Percentiles rank a stretch among this genome's conserved stretches.
Conservation (phyloP, 2,797 vertebrate species). For the Tragopan temminckii region DNA sequence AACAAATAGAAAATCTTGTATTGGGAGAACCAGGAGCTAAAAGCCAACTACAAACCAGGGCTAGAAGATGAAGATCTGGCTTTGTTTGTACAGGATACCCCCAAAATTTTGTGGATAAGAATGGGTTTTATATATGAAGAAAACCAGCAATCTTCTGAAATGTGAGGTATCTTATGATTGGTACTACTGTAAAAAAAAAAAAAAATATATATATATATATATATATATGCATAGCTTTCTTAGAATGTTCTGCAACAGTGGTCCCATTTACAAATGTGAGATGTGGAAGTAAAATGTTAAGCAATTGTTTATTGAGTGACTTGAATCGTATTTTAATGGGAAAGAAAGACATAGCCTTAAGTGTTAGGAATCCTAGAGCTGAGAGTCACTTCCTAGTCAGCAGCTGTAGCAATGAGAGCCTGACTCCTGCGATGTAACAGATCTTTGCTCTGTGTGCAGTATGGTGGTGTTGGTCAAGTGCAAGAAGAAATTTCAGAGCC, state of each 20-base stretch:
- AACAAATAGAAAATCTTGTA: neutral
- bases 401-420: neutral
- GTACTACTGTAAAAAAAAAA: neutral
- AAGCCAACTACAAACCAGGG: neutral
- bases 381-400: neutral
- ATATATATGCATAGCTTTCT: neutral
- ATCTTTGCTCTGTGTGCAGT: neutral
- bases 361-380: conserved; percentile 31
- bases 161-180: neutral
- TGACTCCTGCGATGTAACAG: neutral
- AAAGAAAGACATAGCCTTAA: conserved; percentile 50
- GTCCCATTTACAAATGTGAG: neutral
- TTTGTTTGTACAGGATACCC: neutral
- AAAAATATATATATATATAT: no score
- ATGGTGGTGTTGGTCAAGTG: neutral
- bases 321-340: conserved; percentile 37
- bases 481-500: neutral
- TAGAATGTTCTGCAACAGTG: neutral
- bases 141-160: neutral
- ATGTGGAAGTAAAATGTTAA: conserved; percentile 32
- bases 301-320: conserved; percentile 22
- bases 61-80: neutral
- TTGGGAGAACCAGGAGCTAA: neutral
- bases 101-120: neutral
- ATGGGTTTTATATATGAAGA: neutral